phyloP scores from a whole-genome alignment of 2,888 invertebrate species.

The Allolobophora icterica region DNA sequence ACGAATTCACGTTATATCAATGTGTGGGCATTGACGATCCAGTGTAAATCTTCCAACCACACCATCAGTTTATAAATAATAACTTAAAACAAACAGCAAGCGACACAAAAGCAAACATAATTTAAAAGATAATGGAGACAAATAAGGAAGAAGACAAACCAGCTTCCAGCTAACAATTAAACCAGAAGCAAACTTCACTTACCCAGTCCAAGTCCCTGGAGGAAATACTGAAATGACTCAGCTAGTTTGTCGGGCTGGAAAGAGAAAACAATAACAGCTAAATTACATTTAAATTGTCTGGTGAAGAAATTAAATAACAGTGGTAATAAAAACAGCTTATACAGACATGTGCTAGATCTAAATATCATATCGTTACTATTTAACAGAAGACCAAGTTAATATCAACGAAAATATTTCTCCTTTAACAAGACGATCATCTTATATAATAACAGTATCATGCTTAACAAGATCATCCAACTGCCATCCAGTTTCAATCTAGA shows the following conservation, averaged over 20 bases:
- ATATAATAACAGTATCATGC: too few relatives aligned
- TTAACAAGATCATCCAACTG: too few relatives aligned
- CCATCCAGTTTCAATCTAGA: not conserved
- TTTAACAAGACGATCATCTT: too few relatives aligned
- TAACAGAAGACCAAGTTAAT: too few relatives aligned
- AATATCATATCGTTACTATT: not conserved
- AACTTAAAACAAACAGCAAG: not conserved
- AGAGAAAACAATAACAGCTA: conserved; percentile 5
- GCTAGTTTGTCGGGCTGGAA: conserved; percentile 83
- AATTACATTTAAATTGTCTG: not conserved
- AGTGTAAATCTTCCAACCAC: not conserved
- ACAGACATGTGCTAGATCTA: not conserved
- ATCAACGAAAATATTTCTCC: too few relatives aligned
- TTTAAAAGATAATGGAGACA: not conserved
- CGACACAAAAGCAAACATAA: not conserved
- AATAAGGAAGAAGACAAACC: not conserved
- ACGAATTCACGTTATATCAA: too few relatives aligned
- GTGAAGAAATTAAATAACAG: not conserved
- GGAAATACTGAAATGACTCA: conserved; percentile 83
- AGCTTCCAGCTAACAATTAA: not conserved
- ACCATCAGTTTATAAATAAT: not conserved
- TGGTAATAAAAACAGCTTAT: not conserved
- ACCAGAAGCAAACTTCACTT: conserved; percentile 48
- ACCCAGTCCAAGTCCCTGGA: conserved; percentile 82
- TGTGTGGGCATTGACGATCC: too few relatives aligned